Conservation (phyloP, 2,113 vertebrate genomes). For the Progne subis region DNA sequence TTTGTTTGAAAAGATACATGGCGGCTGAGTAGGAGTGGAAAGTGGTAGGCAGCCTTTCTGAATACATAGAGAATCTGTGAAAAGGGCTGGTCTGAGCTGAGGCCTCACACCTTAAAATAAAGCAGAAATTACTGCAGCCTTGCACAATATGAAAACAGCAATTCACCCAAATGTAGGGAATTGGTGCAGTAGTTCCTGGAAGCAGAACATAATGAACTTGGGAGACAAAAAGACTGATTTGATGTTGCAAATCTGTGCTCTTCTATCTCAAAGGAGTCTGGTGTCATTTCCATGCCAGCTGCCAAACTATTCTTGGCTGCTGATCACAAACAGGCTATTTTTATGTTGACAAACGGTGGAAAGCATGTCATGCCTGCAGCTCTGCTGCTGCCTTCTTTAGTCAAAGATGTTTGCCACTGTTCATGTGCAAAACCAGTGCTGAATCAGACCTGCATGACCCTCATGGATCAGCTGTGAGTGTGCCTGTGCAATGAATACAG, state of each 20-base stretch:
- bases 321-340: conserved; percentile 58
- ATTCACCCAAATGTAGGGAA: neutral
- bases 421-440: neutral
- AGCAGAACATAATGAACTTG: neutral
- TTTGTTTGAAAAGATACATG: neutral
- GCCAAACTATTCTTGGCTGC: conserved; percentile 50
- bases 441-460: neutral
- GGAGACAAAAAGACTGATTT: neutral
- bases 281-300: conserved; percentile 14
- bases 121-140: neutral
- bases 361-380: conserved; percentile 28
- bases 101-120: neutral
- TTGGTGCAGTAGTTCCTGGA: neutral
- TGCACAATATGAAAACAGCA: neutral
- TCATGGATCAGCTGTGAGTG: neutral
- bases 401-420: conserved; percentile 1
- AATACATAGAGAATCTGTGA: neutral
- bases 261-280: conserved; percentile 4
- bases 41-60: neutral
- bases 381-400: conserved; percentile 49
- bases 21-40: neutral
- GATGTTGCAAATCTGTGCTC: neutral
- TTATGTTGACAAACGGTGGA: conserved; percentile 29
- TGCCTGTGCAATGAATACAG: neutral
- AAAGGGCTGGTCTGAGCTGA: neutral